A percentile compares a stretch with the other conserved stretches of the same genome.
Conservation (phyloP, 2,113 vertebrate genomes). For the Podarcis cretensis region DNA sequence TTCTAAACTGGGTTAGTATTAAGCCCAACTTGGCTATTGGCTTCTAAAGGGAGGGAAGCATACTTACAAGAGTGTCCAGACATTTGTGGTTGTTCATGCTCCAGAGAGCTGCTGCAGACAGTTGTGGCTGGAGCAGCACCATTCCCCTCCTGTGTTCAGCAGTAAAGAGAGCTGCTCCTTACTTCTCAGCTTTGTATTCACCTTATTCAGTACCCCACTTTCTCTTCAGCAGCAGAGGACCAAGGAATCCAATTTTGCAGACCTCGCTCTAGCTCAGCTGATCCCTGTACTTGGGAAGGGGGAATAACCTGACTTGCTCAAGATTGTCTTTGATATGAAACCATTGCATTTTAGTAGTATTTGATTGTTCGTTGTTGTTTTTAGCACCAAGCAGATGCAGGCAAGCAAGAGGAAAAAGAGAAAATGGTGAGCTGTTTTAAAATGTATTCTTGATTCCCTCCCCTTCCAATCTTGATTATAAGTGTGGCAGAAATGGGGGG, state of each 20-base stretch:
- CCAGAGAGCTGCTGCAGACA: too few relatives aligned
- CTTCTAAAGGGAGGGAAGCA: background rate
- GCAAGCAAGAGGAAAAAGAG: constrained; percentile 84
- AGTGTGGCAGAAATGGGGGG: background rate
- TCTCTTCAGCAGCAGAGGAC: background rate
- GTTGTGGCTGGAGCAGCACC: background rate
- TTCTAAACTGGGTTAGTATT: background rate
- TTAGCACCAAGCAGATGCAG: constrained; percentile 83
- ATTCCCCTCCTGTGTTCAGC: background rate
- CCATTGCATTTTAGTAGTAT: background rate
- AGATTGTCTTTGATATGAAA: background rate
- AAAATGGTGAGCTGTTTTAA: constrained; percentile 80
- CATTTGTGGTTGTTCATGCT: background rate
- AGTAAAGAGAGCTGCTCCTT: background rate
- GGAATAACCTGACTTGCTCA: background rate
- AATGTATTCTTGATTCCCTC: background rate
- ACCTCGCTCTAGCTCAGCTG: background rate
- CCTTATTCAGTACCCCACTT: background rate
- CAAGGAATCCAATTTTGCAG: background rate
- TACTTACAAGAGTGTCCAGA: background rate
- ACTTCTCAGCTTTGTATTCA: too few relatives aligned
- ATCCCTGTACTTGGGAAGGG: background rate
- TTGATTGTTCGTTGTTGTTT: constrained; percentile 45
- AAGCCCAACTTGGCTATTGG: background rate
- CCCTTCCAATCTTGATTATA: background rate